A percentile compares a stretch with the other conserved stretches of the same genome.
Conservation (phyloP, 2,888 invertebrate species). For the Amphipoea oculea region DNA sequence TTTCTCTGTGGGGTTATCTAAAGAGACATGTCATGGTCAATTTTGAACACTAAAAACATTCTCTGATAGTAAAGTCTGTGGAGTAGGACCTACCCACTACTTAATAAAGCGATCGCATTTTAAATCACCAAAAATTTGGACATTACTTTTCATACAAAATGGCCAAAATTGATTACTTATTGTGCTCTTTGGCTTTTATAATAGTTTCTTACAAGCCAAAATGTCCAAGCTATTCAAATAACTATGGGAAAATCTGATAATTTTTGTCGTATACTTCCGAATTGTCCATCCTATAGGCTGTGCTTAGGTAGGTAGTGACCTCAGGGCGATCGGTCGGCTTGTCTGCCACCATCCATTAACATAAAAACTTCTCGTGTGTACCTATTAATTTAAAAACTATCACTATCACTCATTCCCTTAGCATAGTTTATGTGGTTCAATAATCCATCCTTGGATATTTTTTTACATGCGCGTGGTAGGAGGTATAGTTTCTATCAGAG, state of each 20-base stretch:
- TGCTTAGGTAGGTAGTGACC: neutral
- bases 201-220: too few species aligned
- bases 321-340: neutral
- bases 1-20: neutral
- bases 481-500: neutral
- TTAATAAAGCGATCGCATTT: neutral
- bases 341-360: neutral
- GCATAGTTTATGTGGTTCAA: neutral
- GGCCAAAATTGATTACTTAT: too few species aligned
- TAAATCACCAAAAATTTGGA: too few species aligned
- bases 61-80: neutral
- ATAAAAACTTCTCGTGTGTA: neutral
- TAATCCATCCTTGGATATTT: neutral
- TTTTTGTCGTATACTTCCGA: neutral
- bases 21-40: neutral
- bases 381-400: constrained; percentile 4
- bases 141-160: too few species aligned
- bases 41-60: neutral
- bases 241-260: too few species aligned
- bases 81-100: neutral
- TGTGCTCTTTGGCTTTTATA: too few species aligned
- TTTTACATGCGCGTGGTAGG: neutral
- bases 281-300: neutral
- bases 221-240: too few species aligned
- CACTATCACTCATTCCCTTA: neutral